These are phyloP conservation scores for Delia radicum DNA, from an alignment of 1,140 invertebrate species.

Conservation along the genomic window DNA sequence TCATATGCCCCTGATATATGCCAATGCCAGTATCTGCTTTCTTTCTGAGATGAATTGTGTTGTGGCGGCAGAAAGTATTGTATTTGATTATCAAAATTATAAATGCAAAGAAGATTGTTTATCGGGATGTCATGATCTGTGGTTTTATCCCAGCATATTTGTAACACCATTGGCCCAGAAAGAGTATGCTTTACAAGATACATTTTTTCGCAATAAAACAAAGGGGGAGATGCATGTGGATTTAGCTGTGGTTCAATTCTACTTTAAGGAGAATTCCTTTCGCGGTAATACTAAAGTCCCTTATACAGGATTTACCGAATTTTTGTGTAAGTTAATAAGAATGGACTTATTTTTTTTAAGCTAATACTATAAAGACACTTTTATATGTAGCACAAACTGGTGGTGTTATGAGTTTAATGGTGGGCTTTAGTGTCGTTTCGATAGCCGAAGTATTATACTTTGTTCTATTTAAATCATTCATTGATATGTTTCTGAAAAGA, in stretches of 20 bases:
- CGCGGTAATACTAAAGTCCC: slow-evolving; percentile 68
- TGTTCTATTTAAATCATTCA: slow-evolving; percentile 58
- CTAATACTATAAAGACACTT: neutral
- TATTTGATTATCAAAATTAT: slow-evolving; percentile 28
- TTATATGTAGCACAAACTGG: slow-evolving; percentile 70
- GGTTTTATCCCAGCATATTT: slow-evolving; percentile 63
- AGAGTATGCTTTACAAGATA: slow-evolving; percentile 25
- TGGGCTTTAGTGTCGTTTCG: slow-evolving; percentile 79
- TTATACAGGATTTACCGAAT: slow-evolving; percentile 73
- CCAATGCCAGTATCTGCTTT: slow-evolving; percentile 35
- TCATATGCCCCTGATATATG: slow-evolving; percentile 62
- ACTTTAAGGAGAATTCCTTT: slow-evolving; percentile 68
- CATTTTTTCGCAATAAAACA: slow-evolving; percentile 36
- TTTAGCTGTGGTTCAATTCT: slow-evolving; percentile 72
- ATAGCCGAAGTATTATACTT: slow-evolving; percentile 72
- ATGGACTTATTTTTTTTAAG: neutral
- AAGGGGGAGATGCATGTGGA: slow-evolving; percentile 49
- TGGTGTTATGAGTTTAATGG: slow-evolving; percentile 74
- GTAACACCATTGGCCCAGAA: slow-evolving; percentile 45
- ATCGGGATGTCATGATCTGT: slow-evolving; percentile 69
- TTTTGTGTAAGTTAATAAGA: slow-evolving; percentile 62
- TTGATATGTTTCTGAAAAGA: slow-evolving; percentile 20
- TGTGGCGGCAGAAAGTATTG: slow-evolving; percentile 31
- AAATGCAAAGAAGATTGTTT: slow-evolving; percentile 59
- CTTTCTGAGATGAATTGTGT: slow-evolving; percentile 36